Conservation (phyloP, 2,888 invertebrate species). For the Melinaea menophilus region DNA sequence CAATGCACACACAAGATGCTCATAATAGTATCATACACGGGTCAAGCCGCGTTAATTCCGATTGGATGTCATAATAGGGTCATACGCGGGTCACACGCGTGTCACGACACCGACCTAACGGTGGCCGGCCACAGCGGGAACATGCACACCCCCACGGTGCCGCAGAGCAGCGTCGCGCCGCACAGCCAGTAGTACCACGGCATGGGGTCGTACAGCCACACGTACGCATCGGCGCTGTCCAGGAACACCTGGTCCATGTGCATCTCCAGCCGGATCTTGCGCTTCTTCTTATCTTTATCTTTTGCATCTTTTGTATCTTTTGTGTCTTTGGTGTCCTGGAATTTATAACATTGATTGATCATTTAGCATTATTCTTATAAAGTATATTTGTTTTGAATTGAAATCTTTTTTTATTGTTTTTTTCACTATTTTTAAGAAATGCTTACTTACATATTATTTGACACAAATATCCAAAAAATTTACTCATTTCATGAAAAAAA, state of each 20-base stretch:
- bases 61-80: no score
- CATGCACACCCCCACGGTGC: constrained; percentile 96
- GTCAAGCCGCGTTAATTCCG: no score
- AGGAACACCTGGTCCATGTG: constrained; percentile 96
- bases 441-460: no score
- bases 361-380: not conserved
- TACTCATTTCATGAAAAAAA: no score
- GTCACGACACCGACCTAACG: constrained; percentile 78
- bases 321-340: constrained; percentile 56
- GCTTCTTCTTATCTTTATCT: constrained; percentile 83
- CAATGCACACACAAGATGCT: no score
- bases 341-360: no score
- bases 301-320: constrained; percentile 58
- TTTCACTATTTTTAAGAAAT: not conserved
- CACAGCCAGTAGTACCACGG: constrained; percentile 96
- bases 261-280: constrained; percentile 97
- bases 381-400: constrained; percentile 19
- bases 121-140: constrained; percentile 99
- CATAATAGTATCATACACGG: no score
- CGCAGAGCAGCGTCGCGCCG: constrained; percentile 92
- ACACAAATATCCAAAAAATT: no score
- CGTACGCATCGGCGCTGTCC: constrained; percentile 95
- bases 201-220: constrained; percentile 98
- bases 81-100: no score
- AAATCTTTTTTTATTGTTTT: not conserved